phyloP scores from a whole-genome alignment of 2,113 vertebrate genomes.

The Ptilonorhynchus violaceus region DNA sequence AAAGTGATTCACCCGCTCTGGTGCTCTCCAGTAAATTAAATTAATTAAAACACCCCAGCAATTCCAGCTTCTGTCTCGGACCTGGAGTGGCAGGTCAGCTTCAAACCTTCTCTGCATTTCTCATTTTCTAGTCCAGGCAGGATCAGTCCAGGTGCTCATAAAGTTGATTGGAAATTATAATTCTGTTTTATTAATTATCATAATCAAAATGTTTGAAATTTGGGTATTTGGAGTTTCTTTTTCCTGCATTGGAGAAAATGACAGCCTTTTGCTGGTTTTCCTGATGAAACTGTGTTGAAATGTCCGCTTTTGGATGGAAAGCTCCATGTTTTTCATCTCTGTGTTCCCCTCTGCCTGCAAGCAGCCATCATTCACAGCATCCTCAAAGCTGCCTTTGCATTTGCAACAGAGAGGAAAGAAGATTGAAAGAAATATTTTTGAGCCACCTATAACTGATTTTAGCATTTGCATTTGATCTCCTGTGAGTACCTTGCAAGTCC shows the following conservation, averaged over 20 bases:
- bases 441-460: neutral
- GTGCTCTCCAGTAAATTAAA: neutral
- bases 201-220: neutral
- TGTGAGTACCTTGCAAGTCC: neutral
- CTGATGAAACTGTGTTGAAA: neutral
- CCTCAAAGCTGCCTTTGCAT: neutral
- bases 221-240: neutral
- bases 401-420: neutral
- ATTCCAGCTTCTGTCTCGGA: neutral
- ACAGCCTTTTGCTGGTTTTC: neutral
- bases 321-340: neutral
- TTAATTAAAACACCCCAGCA: conserved; percentile 6
- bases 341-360: neutral
- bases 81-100: neutral
- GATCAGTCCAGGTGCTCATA: neutral
- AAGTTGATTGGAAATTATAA: neutral
- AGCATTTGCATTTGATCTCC: neutral
- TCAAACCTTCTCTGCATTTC: neutral
- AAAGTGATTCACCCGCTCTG: neutral
- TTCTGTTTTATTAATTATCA: neutral
- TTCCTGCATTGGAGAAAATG: neutral
- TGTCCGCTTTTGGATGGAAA: neutral
- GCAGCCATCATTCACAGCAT: neutral
- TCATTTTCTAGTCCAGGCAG: neutral
- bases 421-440: neutral